These are phyloP conservation scores for Orius laevigatus DNA, from an alignment of 1,140 invertebrate genomes.

Conservation along the genomic window DNA sequence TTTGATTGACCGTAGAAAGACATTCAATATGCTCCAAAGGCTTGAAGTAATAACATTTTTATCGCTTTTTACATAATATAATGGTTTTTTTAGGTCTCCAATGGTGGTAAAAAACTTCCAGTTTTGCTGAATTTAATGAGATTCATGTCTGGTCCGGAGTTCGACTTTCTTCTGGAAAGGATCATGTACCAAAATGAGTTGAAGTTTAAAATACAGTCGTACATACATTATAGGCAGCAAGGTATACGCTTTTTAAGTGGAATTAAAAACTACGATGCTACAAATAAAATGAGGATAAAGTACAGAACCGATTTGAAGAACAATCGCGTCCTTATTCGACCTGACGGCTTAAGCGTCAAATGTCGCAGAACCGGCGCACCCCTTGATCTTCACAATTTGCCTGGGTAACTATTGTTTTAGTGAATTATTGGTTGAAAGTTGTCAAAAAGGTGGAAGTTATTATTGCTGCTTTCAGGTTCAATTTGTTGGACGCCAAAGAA, in stretches of 20 bases:
- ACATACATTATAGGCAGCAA: constrained; percentile 47
- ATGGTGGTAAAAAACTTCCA: constrained; percentile 31
- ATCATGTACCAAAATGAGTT: constrained; percentile 51
- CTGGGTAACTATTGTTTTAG: constrained; percentile 33
- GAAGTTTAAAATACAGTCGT: constrained; percentile 27
- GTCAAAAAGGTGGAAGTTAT: not conserved
- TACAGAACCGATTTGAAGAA: constrained; percentile 32
- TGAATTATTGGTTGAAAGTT: not conserved
- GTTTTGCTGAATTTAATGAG: constrained; percentile 53
- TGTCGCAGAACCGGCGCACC: constrained; percentile 36
- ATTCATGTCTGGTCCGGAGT: constrained; percentile 50
- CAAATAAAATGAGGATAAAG: constrained; percentile 41
- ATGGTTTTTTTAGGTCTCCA: constrained; percentile 15
- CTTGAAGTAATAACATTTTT: constrained; percentile 35
- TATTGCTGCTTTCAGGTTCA: constrained; percentile 26
- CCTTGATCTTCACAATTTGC: constrained; percentile 57
- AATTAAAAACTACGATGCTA: constrained; percentile 45
- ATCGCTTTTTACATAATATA: constrained; percentile 1
- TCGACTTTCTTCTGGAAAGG: constrained; percentile 61
- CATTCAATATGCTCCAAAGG: constrained; percentile 39
- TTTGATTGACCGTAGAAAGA: constrained; percentile 52
- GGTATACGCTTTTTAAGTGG: constrained; percentile 50
- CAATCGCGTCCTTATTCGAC: not conserved
- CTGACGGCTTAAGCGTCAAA: not conserved
- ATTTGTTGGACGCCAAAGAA: constrained; percentile 53